Evolutionary conservation across 2,113 vertebrate species (phyloP).

Genomic region (Sarotherodon lohbergeri): DNA sequence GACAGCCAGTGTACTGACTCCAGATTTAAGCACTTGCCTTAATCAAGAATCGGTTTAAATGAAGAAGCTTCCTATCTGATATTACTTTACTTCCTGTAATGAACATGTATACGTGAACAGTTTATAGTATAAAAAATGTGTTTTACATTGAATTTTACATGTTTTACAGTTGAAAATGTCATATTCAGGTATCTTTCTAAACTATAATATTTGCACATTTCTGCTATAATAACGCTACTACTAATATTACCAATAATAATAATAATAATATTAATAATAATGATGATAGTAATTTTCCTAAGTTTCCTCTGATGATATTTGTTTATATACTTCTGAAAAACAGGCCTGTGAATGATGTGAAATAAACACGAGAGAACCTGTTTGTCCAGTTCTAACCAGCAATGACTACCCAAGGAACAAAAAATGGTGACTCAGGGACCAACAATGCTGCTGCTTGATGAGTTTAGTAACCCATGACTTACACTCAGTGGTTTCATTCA

Average conservation of each 20-base stretch:
- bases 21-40: not conserved
- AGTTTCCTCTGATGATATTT: not conserved
- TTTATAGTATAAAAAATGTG: not conserved
- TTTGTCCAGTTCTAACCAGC: constrained; percentile 13
- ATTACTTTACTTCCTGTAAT: not conserved
- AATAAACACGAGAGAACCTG: constrained; percentile 15
- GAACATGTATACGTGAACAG: not conserved
- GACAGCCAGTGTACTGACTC: rapidly evolving
- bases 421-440: not conserved
- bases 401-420: not conserved
- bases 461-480: not conserved
- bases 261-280: not conserved
- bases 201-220: too few species aligned
- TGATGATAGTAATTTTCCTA: not conserved
- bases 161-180: too few species aligned
- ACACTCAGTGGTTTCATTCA: not conserved
- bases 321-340: not conserved
- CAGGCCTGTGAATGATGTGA: not conserved
- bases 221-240: too few species aligned
- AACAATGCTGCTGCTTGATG: not conserved
- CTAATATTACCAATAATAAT: too few species aligned
- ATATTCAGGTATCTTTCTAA: too few species aligned
- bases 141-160: too few species aligned
- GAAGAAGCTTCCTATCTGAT: not conserved
- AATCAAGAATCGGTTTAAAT: too few species aligned